These are phyloP conservation scores for Oxygymnocypris stewartii DNA, from an alignment of 2,113 vertebrate species.

Conservation along the genomic window DNA sequence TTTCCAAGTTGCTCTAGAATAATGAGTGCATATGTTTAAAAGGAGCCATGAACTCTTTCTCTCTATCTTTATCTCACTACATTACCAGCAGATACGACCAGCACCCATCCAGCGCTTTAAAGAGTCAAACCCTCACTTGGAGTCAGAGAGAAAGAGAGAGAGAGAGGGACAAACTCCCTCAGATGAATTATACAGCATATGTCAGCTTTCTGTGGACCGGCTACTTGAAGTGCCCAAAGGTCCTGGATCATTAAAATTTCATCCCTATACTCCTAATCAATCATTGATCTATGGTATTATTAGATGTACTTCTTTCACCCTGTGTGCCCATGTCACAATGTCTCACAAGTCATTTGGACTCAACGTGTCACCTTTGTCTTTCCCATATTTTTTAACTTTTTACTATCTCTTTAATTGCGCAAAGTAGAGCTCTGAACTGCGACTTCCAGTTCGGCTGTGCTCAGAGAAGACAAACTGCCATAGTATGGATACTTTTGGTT, in stretches of 20 bases:
- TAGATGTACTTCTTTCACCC: conserved; percentile 38
- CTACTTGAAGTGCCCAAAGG: conserved; percentile 50
- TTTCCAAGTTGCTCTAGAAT: neutral
- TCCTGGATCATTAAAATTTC: conserved; percentile 50
- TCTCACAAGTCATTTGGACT: conserved; percentile 38
- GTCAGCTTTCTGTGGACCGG: conserved; percentile 47
- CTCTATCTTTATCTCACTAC: neutral
- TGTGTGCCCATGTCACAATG: conserved; percentile 29
- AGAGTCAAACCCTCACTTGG: conserved; percentile 21
- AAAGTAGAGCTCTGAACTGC: neutral
- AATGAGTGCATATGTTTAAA: neutral
- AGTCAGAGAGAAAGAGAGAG: neutral
- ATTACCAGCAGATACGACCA: conserved; percentile 10
- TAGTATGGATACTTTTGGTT: conserved; percentile 20
- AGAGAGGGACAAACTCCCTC: conserved; percentile 28
- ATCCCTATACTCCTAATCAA: conserved; percentile 49
- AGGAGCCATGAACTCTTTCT: conserved; percentile 15
- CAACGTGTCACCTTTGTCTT: conserved; percentile 19
- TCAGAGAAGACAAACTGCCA: conserved; percentile 13
- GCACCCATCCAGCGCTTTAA: conserved; percentile 21
- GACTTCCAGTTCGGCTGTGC: conserved; percentile 3
- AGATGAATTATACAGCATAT: conserved; percentile 56
- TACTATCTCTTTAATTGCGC: neutral
- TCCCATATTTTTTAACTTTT: neutral
- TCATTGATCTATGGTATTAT: conserved; percentile 53